Conservation (phyloP, 2,888 invertebrate genomes). For the Melinopterus prodromus region DNA sequence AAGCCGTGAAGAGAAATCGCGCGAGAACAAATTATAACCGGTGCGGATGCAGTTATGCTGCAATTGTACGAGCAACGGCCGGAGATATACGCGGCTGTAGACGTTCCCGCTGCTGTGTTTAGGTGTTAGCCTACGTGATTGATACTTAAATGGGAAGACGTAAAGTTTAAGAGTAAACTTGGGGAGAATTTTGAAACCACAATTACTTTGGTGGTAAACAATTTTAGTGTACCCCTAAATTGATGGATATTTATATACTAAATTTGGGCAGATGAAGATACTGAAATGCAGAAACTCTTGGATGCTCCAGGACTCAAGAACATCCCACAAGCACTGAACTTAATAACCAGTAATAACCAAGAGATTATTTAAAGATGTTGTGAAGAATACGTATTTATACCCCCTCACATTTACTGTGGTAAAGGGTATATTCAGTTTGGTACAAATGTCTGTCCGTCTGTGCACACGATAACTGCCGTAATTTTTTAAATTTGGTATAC, state of each 20-base stretch:
- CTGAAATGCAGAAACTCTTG: not conserved
- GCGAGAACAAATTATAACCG: not conserved
- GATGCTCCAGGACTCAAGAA: conserved; percentile 5
- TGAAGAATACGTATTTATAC: too few relatives aligned
- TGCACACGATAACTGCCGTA: too few relatives aligned
- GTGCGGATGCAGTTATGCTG: not conserved
- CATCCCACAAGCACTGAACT: not conserved
- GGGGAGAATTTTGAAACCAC: not conserved
- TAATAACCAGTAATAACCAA: too few relatives aligned
- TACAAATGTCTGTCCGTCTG: too few relatives aligned
- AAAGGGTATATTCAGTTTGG: too few relatives aligned
- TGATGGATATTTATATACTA: too few relatives aligned
- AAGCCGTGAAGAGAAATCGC: conserved; percentile 4
- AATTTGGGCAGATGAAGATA: too few relatives aligned
- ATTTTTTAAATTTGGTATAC: too few relatives aligned
- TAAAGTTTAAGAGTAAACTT: not conserved
- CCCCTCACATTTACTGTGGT: too few relatives aligned
- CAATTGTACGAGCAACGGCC: not conserved
- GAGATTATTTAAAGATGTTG: too few relatives aligned
- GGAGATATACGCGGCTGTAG: not conserved
- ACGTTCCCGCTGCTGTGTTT: not conserved
- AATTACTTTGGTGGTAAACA: not conserved
- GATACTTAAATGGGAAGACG: not conserved
- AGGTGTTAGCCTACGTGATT: not conserved
- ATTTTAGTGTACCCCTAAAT: not conserved